Evolutionary conservation across 2,888 invertebrate genomes (phyloP).

Genomic region (Ariolimax columbianus): DNA sequence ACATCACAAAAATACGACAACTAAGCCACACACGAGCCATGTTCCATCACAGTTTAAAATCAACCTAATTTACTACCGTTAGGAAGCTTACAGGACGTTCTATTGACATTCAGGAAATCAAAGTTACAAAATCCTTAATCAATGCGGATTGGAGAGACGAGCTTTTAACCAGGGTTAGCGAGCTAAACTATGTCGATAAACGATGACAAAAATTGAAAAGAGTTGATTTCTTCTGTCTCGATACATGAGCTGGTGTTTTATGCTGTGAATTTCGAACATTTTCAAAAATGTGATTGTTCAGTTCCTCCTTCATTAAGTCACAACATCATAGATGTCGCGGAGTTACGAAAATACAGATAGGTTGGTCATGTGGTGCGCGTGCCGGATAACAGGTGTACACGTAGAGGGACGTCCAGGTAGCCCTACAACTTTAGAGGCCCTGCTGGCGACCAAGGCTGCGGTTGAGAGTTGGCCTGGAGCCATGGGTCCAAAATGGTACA

Average conservation of each 20-base stretch:
- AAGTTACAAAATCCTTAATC: constrained; percentile 21
- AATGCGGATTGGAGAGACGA: constrained; percentile 7
- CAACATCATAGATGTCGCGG: too few species aligned
- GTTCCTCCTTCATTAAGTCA: too few species aligned
- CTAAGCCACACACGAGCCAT: not conserved
- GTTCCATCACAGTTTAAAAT: constrained; percentile 1
- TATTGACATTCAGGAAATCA: constrained; percentile 12
- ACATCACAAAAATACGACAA: too few species aligned
- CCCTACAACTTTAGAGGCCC: too few species aligned
- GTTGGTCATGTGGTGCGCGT: too few species aligned
- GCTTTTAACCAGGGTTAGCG: not conserved
- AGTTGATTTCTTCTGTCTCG: not conserved
- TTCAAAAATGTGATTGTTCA: too few species aligned
- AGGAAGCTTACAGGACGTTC: constrained; percentile 14
- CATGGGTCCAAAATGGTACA: too few species aligned
- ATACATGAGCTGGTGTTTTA: not conserved
- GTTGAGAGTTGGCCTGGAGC: too few species aligned
- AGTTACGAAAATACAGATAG: too few species aligned
- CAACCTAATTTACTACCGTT: constrained; percentile 9
- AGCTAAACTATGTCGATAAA: not conserved
- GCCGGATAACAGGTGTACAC: too few species aligned
- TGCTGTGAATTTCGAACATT: not conserved
- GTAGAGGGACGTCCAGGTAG: too few species aligned
- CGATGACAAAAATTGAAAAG: not conserved
- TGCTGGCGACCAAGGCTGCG: too few species aligned